Percentiles rank a stretch among this genome's conserved stretches.
Evolutionary conservation across 2,888 invertebrate genomes (phyloP).

Genomic region (Rhamphomyia laevipes): DNA sequence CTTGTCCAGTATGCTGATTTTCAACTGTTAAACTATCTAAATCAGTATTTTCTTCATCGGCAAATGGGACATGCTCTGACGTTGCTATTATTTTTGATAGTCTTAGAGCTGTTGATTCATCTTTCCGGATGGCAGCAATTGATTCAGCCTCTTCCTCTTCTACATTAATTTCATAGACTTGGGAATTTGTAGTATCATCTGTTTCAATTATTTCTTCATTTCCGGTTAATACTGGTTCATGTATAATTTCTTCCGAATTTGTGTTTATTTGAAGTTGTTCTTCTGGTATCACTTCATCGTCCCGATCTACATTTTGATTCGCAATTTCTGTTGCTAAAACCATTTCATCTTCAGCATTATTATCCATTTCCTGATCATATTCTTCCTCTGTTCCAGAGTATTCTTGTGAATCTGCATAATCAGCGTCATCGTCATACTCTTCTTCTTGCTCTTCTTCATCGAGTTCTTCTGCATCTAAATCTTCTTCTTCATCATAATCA

Average conservation of each 20-base stretch:
- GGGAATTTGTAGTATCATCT: neutral
- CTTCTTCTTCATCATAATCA: constrained; percentile 41
- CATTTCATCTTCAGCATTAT: constrained; percentile 15
- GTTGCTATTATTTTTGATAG: neutral
- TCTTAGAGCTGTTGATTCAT: neutral
- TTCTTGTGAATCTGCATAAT: constrained; percentile 17
- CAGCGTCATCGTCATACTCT: constrained; percentile 26
- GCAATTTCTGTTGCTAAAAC: constrained; percentile 22
- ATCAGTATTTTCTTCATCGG: neutral
- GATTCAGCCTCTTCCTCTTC: neutral
- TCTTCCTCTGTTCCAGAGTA: constrained; percentile 19
- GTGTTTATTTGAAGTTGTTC: neutral
- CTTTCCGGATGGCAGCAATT: neutral
- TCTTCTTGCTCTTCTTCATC: constrained; percentile 22
- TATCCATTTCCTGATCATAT: constrained; percentile 22
- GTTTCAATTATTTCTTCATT: neutral
- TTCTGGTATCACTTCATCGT: constrained; percentile 13
- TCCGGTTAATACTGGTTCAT: no score
- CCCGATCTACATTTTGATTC: constrained; percentile 19
- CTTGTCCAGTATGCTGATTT: no score
- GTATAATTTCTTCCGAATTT: neutral
- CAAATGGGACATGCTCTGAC: neutral
- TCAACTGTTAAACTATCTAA: no score
- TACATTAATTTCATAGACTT: neutral
- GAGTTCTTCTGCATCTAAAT: constrained; percentile 28